Conservation (phyloP, 2,797 vertebrate species). For the Trachops cirrhosus region DNA sequence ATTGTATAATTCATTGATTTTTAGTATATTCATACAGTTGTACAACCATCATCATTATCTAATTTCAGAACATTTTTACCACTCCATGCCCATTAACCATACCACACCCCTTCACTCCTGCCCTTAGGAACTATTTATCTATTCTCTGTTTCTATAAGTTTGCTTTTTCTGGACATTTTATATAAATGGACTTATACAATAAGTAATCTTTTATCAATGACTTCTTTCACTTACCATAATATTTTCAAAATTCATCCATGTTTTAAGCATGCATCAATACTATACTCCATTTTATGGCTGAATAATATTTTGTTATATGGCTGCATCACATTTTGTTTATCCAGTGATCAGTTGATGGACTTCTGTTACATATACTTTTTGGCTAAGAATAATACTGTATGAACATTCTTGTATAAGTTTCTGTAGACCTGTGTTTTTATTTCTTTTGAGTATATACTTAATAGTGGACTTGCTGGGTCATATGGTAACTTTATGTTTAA, state of each 20-base stretch:
- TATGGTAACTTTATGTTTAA: not conserved
- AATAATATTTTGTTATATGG: not conserved
- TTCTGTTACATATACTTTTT: not conserved
- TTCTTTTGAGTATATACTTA: not conserved
- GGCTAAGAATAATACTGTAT: not conserved
- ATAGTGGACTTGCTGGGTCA: not conserved
- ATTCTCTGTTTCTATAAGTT: slow-evolving; percentile 5
- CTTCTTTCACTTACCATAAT: not conserved
- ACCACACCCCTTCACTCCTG: not conserved
- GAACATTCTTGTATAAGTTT: not conserved
- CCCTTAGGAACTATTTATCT: not conserved
- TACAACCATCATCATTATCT: not conserved
- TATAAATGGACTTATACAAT: not conserved
- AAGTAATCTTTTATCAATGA: not conserved
- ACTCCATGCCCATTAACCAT: not conserved
- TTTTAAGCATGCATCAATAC: not conserved
- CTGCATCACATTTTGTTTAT: not conserved
- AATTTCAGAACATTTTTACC: not conserved
- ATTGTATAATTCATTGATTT: not conserved
- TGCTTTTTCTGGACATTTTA: not conserved
- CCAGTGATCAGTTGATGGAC: not conserved
- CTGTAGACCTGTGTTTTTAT: not conserved
- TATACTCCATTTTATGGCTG: not conserved
- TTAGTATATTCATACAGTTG: not conserved
- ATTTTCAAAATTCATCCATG: not conserved